Percentiles rank a stretch among this genome's conserved stretches.
Conservation (phyloP, 2,888 invertebrate genomes). For the Herminia tarsipennalis region DNA sequence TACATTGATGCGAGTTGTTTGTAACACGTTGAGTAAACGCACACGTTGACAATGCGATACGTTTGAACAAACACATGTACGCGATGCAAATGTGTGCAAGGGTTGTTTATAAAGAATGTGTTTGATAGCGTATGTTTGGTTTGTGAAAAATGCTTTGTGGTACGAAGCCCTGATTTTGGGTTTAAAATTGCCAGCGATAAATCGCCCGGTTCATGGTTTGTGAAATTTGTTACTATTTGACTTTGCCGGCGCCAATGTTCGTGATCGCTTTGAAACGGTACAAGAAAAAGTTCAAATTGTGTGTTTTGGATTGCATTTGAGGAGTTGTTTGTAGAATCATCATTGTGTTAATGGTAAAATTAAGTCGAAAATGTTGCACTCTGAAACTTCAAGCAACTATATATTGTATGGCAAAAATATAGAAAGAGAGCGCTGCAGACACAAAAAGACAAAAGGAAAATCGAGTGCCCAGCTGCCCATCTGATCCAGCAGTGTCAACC, state of each 20-base stretch:
- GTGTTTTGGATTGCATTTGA: not conserved
- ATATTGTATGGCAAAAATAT: too few relatives aligned
- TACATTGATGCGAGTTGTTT: too few relatives aligned
- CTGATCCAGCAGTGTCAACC: too few relatives aligned
- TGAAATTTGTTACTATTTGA: slow-evolving; percentile 8
- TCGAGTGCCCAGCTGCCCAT: too few relatives aligned
- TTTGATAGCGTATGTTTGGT: not conserved
- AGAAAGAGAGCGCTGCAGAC: too few relatives aligned
- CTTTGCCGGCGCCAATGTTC: slow-evolving; percentile 1
- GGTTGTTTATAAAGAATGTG: not conserved
- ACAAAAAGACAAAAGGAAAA: too few relatives aligned
- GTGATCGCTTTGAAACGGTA: slow-evolving; percentile 2
- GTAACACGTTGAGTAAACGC: too few relatives aligned
- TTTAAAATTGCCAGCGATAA: slow-evolving; percentile 4
- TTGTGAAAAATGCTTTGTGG: not conserved
- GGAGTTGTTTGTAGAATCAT: not conserved
- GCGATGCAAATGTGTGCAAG: not conserved
- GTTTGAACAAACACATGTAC: too few relatives aligned
- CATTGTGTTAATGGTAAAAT: not conserved
- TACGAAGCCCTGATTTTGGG: not conserved
- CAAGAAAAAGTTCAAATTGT: slow-evolving; percentile 6
- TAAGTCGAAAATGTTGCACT: too few relatives aligned
- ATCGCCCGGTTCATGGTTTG: slow-evolving; percentile 7
- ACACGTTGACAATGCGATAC: too few relatives aligned
- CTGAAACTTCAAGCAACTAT: too few relatives aligned